phyloP scores from a whole-genome alignment of 2,797 vertebrate genomes.

The Zenarchopterus dispar region DNA sequence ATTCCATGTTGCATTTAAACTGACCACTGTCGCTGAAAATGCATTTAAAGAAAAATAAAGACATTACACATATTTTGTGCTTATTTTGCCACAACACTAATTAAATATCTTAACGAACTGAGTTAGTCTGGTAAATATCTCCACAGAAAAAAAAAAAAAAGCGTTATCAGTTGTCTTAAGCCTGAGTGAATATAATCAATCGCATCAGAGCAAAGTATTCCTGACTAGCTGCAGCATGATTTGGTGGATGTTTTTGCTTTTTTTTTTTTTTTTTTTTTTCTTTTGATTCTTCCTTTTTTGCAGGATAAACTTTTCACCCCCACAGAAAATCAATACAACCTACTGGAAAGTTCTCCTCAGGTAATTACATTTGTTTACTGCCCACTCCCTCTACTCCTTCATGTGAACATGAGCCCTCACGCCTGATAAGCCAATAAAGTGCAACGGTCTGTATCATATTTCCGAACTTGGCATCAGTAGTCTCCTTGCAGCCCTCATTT shows the following conservation, averaged over 20 bases:
- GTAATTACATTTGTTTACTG: slow-evolving; percentile 49
- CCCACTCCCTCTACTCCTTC: slow-evolving; percentile 6
- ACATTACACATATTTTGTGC: too few relatives aligned
- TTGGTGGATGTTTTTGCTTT: not conserved
- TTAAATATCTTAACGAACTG: too few relatives aligned
- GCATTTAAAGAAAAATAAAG: too few relatives aligned
- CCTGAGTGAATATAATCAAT: slow-evolving; percentile 8
- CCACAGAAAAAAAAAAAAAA: too few relatives aligned
- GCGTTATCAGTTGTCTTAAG: slow-evolving; percentile 3
- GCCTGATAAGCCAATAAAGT: slow-evolving; percentile 28
- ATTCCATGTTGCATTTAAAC: too few relatives aligned
- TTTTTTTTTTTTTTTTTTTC: not conserved
- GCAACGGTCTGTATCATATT: slow-evolving; percentile 16
- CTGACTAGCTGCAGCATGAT: not conserved
- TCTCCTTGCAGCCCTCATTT: not conserved
- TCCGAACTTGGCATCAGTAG: not conserved
- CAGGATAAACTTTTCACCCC: slow-evolving; percentile 19
- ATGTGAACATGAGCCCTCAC: slow-evolving; percentile 38
- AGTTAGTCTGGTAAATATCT: too few relatives aligned
- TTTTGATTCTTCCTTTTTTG: slow-evolving; percentile 9
- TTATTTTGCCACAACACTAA: too few relatives aligned
- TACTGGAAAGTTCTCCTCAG: slow-evolving; percentile 34
- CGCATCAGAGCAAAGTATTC: not conserved
- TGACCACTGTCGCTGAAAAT: too few relatives aligned
- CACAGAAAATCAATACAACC: slow-evolving; percentile 42